Evolutionary conservation across 2,888 invertebrate species (phyloP), one percentile per base, ranked within the genome.

Genomic region (Caradrina clavipalpis): DNA sequence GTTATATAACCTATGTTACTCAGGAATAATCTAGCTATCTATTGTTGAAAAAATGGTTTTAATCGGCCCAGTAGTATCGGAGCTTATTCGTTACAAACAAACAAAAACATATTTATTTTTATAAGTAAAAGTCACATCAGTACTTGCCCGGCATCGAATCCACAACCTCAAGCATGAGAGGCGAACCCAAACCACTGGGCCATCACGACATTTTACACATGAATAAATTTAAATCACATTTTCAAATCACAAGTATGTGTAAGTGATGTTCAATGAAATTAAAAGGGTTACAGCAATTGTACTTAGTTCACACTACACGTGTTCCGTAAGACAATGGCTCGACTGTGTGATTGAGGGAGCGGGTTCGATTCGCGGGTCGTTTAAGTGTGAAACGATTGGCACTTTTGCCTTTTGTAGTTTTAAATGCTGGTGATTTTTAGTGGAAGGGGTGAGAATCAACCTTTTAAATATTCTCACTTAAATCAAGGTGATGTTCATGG

Each of bases 291-390:
- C 11, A 13, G 15, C n/a, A 8, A 64, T 70, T 64, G 13, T 64
- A 57, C 45, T 26, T 47, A 71, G 31, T 80, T 80, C 76, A 72
- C 77, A 79, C 80, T 80, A 65, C 31, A 74, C 26, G n/a, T 26
- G 31, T 21, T 68, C 55, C 50, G 1, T 10, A 63, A 77, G 65
- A 80, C 74, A 79, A 80, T 59, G 69, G 73, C 35, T 22, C 66
- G 58, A 69, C 56, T 66, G 61, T 65, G 39, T 55, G 47, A 47
- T 42, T 8, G 58, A 61, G 51, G 8, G 65, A 42, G 61, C 69
- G 68, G 61, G 69, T 81, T 81, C 57, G 75, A 69, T 45, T 76
- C 73, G 54, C 56, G 69, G 7, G 17, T 70, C 17, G 67, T 15
- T 73, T 39, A 69, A 74, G 73, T 69, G 73, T 67, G 69, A 74